Base-by-base conservation (phyloP, 1,140 invertebrate genomes). In the Carposina sasakii region DNA sequence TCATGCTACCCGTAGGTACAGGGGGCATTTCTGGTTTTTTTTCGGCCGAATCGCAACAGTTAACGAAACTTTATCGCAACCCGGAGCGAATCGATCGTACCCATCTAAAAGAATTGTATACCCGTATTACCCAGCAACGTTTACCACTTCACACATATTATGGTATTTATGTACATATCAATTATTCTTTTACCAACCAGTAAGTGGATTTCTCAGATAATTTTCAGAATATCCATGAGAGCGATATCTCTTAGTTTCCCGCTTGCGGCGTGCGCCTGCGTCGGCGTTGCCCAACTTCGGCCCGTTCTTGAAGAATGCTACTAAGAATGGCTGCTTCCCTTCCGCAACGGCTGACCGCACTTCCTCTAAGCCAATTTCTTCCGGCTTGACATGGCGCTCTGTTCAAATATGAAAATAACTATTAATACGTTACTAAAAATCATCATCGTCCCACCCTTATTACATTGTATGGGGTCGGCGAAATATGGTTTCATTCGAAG, bases 251-350 rank as follows among this genome's bases (percentile, higher is more conserved):
- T 72, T 63, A 41, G 82, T 74, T 54, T 88, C 87, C 49, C 88
- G 87, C 31, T 88, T 87, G 22, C 85, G 67, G 5, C 85, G 63
- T 4, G 76, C 76, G 9, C 74, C 70, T 6, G 68, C 63, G 85
- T 64, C 89, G 57, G 69, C 82, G 37, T 81, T 70, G 8, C 68
- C 72, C 1, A 85, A 60, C 47, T 74, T 78, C 0, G 75, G 72
- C 0, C 74, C 77, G 21, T 67, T 90, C 69, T 93, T 92, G 57
- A 96, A 91, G 72, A 94, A 97, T 1, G 91, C 93, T 4, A 95
- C 93, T 89, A 96, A 90, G 79, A 97, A 96, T 0, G 96, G 94
- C 69, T 96, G 93, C 57, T 91, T 92, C 52, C 95, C 93, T 60
- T 93, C 91, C 31, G 91, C 87, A 2, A 91, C 90, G 33, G 91